Evolutionary conservation across 2,797 vertebrate genomes (phyloP).

Genomic region (Sebastes hubbsi): DNA sequence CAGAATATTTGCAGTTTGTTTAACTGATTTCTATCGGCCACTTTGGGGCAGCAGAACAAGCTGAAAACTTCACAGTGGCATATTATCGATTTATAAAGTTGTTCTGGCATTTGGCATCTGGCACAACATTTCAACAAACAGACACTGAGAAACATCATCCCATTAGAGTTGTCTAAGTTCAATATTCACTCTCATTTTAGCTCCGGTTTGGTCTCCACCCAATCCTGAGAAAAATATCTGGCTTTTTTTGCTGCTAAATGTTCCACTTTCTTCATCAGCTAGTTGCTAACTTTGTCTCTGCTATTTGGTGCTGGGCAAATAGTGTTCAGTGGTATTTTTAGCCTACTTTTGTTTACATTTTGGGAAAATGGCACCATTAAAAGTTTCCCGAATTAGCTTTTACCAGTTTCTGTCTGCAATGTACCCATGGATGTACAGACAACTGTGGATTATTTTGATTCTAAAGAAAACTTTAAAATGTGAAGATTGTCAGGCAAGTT

Average conservation of each 20-base stretch:
- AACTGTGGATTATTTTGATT: background rate
- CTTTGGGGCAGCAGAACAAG: background rate
- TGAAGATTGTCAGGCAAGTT: background rate
- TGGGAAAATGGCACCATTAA: background rate
- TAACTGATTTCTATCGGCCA: background rate
- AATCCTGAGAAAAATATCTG: background rate
- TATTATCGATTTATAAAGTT: background rate
- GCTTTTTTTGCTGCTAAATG: background rate
- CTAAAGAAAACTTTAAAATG: background rate
- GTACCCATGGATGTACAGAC: background rate
- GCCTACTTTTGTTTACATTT: background rate
- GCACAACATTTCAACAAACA: background rate
- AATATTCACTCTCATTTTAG: background rate
- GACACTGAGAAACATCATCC: background rate
- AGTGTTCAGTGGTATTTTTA: background rate
- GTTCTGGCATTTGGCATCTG: background rate
- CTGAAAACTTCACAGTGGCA: background rate
- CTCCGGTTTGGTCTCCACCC: background rate
- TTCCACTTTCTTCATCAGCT: background rate
- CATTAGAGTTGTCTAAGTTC: background rate
- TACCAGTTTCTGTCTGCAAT: background rate
- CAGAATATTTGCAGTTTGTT: background rate
- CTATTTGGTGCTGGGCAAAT: background rate
- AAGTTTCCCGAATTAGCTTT: background rate
- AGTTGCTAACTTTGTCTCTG: background rate